These are phyloP conservation scores for Sinosuthora webbiana DNA, from an alignment of 2,113 vertebrate species.

Conservation along the genomic window DNA sequence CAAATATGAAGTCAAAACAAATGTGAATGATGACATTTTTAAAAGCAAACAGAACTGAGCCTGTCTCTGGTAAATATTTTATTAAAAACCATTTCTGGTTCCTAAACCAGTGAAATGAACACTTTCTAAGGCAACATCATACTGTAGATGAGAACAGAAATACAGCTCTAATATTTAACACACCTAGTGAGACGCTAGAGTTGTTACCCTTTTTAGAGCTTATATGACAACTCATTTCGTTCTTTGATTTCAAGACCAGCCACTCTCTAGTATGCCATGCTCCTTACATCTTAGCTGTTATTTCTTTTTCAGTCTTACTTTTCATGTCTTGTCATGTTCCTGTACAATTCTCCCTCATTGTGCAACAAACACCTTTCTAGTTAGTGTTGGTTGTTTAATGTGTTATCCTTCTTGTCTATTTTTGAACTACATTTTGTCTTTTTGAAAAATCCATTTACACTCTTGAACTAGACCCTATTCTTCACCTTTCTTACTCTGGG, in stretches of 20 bases:
- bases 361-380: background rate
- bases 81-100: background rate
- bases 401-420: background rate
- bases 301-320: background rate
- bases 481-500: background rate
- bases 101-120: background rate
- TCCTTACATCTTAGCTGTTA: background rate
- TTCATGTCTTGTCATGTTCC: background rate
- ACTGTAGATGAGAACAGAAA: background rate
- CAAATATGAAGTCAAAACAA: conserved; percentile 15
- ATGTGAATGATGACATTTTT: background rate
- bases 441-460: background rate
- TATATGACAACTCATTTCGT: background rate
- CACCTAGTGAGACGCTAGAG: background rate
- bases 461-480: background rate
- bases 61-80: background rate
- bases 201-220: background rate
- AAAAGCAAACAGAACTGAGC: background rate
- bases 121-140: background rate
- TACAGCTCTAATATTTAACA: background rate
- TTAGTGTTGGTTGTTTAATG: background rate
- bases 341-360: background rate
- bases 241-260: background rate
- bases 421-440: background rate
- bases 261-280: background rate